These are phyloP conservation scores for Rhineura floridana DNA, from an alignment of 2,113 vertebrate genomes.

Conservation along the genomic window DNA sequence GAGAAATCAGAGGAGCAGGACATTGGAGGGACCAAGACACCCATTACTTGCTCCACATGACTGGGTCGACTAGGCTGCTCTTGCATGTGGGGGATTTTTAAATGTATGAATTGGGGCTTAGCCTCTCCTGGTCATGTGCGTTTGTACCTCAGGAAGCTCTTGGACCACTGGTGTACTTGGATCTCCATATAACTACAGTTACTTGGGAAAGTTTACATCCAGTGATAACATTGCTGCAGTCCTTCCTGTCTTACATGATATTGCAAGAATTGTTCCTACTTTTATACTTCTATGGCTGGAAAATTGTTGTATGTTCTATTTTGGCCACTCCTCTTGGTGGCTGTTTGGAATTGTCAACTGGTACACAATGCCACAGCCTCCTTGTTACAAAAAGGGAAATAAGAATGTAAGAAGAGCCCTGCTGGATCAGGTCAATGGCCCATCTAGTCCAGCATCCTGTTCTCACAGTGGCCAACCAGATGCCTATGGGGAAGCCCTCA, in stretches of 20 bases:
- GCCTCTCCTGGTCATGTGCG: neutral
- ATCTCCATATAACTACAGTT: neutral
- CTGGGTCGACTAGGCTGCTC: neutral
- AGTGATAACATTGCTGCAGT: neutral
- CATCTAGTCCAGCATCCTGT: no score
- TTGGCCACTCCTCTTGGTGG: neutral
- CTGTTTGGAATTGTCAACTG: neutral
- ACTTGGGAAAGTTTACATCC: neutral
- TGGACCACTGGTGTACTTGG: neutral
- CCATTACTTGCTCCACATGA: neutral
- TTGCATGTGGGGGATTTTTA: neutral
- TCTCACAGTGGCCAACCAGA: no score
- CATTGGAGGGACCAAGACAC: neutral
- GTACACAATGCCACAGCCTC: neutral
- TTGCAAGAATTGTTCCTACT: neutral
- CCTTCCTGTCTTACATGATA: neutral
- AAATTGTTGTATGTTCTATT: neutral
- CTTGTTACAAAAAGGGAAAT: neutral
- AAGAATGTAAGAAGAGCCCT: no score
- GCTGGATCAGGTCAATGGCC: no score
- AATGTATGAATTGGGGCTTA: neutral
- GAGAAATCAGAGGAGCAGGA: neutral
- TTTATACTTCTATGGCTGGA: neutral
- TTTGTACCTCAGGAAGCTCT: neutral
- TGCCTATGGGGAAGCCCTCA: no score